These are phyloP conservation scores for Eristalinus aeneus DNA, from an alignment of 2,888 invertebrate genomes.

Conservation along the genomic window DNA sequence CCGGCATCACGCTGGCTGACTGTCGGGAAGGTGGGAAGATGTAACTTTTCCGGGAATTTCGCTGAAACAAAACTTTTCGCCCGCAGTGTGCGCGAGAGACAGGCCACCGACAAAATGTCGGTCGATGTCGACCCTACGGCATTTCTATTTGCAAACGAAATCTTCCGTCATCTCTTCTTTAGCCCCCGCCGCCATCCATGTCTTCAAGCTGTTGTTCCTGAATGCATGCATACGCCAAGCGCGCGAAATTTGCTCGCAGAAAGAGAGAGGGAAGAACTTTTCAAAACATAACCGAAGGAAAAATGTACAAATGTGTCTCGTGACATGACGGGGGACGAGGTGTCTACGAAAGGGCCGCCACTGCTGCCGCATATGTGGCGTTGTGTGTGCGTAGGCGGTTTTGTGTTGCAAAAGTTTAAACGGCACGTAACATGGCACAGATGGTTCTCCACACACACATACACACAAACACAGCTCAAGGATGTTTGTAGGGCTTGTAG, in stretches of 20 bases:
- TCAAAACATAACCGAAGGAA: slow-evolving; percentile 56
- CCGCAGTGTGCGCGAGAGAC: slow-evolving; percentile 44
- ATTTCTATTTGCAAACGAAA: slow-evolving; percentile 46
- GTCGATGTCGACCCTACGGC: slow-evolving; percentile 57
- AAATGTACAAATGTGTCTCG: slow-evolving; percentile 46
- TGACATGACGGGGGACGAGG: slow-evolving; percentile 7
- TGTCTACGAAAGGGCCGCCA: background rate
- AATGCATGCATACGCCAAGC: slow-evolving; percentile 46
- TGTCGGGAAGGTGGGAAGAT: background rate
- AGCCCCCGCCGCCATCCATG: background rate
- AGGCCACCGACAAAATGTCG: slow-evolving; percentile 30
- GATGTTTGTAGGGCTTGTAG: background rate
- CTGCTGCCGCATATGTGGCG: slow-evolving; percentile 38
- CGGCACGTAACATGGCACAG: slow-evolving; percentile 62
- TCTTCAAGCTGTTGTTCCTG: slow-evolving; percentile 16
- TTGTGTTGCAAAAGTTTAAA: slow-evolving; percentile 49
- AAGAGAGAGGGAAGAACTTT: slow-evolving; percentile 12
- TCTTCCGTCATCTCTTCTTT: background rate
- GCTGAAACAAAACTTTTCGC: slow-evolving; percentile 45
- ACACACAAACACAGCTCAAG: background rate
- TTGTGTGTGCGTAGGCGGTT: slow-evolving; percentile 45
- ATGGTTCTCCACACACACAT: slow-evolving; percentile 22
- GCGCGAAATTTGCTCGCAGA: slow-evolving; percentile 55
- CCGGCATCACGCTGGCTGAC: too few species aligned
- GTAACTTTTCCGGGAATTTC: background rate